Evolutionary conservation across 2,113 vertebrate species (phyloP), one percentile per base, ranked within the genome.

Genomic region (Pelmatolapia mariae): DNA sequence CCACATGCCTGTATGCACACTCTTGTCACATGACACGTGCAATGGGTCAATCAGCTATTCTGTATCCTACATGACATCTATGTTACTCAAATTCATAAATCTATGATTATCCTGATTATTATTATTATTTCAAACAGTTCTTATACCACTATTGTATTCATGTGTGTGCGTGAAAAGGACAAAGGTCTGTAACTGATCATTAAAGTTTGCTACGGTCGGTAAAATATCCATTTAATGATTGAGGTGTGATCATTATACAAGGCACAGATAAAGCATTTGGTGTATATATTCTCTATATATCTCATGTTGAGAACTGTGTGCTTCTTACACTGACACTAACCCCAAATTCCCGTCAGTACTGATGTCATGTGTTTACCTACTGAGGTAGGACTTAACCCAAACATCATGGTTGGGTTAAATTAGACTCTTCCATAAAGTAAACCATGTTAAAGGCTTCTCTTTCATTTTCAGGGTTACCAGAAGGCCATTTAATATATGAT

Each of bases 311-410:
- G 45, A 78, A 47, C 26, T 50, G 26, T 52, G 73, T n/a, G 81
- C 38, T 66, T 90, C 57, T 24, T 87, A 33, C 71, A 57, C 54
- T 85, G 24, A 81, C 63, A 31, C 61, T 2, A 36, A 66, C 31
- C 10, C 18, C 33, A 66, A 16, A 61, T 61, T 61, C 66, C 38
- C 8, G 2, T 89, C 61, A 85, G 9, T 61, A 82, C 80, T 90
- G 90, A 90, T 86, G 89, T 94, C 82, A 81, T 91, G 81, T 86
- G 88, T 91, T 94, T 91, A 88, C 81, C 82, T 71, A 56, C 80
- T 92, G 87, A 92, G 82, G 86, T 73, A 89, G 88, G 83, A 84
- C 86, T 78, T 52, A 86, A 53, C 71, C 73, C 53, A 82, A 66
- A 66, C 63, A 68, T 73, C 5, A 2, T 24, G 22, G 22, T 73